These are phyloP conservation scores for Ramphastos sulfuratus DNA, from an alignment of 2,113 vertebrate species.

Conservation along the genomic window DNA sequence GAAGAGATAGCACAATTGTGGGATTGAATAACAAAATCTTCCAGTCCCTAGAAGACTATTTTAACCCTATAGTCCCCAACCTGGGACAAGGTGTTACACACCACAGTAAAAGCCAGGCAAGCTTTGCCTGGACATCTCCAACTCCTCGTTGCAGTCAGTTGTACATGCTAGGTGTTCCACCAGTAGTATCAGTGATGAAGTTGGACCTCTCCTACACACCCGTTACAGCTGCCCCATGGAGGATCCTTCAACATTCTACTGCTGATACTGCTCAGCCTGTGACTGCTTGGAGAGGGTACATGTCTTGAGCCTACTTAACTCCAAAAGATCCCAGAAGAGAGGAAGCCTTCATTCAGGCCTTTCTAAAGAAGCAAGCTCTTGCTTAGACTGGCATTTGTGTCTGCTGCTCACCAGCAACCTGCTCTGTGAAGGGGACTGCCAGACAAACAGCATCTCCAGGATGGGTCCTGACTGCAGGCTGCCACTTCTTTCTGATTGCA, in stretches of 20 bases:
- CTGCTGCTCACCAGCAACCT: not conserved
- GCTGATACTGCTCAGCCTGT: not conserved
- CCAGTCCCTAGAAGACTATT: too few relatives aligned
- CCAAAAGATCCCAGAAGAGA: not conserved
- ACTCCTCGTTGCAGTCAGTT: not conserved
- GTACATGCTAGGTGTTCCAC: fast-evolving
- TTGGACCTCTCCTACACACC: not conserved
- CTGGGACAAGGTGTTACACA: fast-evolving
- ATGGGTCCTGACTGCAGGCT: not conserved
- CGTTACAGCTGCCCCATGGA: fast-evolving
- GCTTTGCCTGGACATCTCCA: not conserved
- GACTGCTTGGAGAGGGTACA: not conserved
- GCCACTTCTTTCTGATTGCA: not conserved
- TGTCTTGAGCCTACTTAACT: not conserved
- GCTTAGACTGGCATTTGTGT: not conserved
- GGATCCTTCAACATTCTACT: not conserved
- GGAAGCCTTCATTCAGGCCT: not conserved
- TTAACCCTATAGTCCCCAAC: too few relatives aligned
- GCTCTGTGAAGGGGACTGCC: not conserved
- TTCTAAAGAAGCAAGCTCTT: not conserved
- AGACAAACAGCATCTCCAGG: not conserved
- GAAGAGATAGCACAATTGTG: too few relatives aligned
- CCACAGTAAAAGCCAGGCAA: not conserved
- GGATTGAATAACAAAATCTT: too few relatives aligned
- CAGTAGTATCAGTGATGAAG: not conserved